A percentile compares a stretch with the other conserved stretches of the same genome.
These are phyloP conservation scores for Xestobium rufovillosum DNA, from an alignment of 2,888 invertebrate genomes.

Conservation along the genomic window DNA sequence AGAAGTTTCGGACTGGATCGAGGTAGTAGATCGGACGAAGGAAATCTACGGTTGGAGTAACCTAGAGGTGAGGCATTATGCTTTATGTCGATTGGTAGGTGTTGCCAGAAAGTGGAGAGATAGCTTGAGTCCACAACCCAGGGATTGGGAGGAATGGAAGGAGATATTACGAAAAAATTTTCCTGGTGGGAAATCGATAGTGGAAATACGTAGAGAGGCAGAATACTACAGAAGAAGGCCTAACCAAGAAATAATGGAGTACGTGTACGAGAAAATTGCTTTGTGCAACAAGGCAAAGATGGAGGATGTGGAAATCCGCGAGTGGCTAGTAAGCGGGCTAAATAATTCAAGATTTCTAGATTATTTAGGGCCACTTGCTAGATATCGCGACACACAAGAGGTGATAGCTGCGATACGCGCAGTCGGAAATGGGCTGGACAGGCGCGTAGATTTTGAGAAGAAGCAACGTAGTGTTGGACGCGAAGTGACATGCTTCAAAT, in stretches of 20 bases:
- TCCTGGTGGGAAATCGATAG: not conserved
- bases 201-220: conserved; percentile 14
- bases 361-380: conserved; percentile 16
- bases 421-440: conserved; percentile 15
- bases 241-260: conserved; percentile 18
- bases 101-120: conserved; percentile 24
- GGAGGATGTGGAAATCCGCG: no score
- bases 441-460: no score
- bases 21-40: conserved; percentile 21
- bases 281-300: conserved; percentile 21
- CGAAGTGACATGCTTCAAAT: no score
- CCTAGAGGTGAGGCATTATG: conserved; percentile 19
- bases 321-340: conserved; percentile 19
- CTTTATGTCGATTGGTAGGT: conserved; percentile 18
- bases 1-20: conserved; percentile 17
- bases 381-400: conserved; percentile 14
- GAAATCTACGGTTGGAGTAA: conserved; percentile 23
- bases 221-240: conserved; percentile 18
- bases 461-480: no score
- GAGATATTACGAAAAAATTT: conserved; percentile 4
- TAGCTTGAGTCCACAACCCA: conserved; percentile 11
- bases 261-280: conserved; percentile 22
- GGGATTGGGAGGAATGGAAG: conserved; percentile 4
- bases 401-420: conserved; percentile 15
- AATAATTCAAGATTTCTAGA: conserved; percentile 15